A percentile compares a stretch with the other conserved stretches of the same genome.
Conservation (phyloP, 1,140 invertebrate species). For the Neuroterus valhalla region DNA sequence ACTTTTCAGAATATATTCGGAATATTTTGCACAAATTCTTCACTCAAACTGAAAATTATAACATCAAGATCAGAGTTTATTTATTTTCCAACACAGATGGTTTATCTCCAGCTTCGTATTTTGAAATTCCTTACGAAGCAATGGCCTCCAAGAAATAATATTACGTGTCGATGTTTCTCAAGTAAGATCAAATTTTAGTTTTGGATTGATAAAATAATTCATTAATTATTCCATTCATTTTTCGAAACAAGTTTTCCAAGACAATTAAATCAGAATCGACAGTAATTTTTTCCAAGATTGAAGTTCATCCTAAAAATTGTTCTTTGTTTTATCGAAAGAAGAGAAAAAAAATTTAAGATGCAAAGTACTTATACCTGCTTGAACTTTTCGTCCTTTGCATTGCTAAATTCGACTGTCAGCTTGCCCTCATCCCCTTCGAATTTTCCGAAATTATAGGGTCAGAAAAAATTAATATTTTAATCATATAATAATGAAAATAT, state of each 20-base stretch:
- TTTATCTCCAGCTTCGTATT: slow-evolving; percentile 5
- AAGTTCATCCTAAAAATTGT: no score
- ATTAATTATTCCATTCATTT: no score
- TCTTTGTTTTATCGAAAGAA: no score
- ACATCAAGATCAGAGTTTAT: background rate
- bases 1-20: no score
- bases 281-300: no score
- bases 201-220: background rate
- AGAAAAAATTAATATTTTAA: background rate
- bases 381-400: no score
- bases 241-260: no score
- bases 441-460: background rate
- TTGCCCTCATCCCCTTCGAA: background rate
- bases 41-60: slow-evolving; percentile 5
- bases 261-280: no score
- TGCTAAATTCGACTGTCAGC: no score
- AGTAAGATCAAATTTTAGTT: slow-evolving; percentile 17
- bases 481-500: slow-evolving; percentile 34
- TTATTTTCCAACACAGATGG: slow-evolving; percentile 2
- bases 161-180: slow-evolving; percentile 22
- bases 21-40: background rate
- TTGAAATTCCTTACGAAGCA: slow-evolving; percentile 15
- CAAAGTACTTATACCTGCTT: no score
- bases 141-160: background rate
- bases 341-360: no score